phyloP scores from a whole-genome alignment of 2,113 vertebrate genomes.

The Hucho hucho region DNA sequence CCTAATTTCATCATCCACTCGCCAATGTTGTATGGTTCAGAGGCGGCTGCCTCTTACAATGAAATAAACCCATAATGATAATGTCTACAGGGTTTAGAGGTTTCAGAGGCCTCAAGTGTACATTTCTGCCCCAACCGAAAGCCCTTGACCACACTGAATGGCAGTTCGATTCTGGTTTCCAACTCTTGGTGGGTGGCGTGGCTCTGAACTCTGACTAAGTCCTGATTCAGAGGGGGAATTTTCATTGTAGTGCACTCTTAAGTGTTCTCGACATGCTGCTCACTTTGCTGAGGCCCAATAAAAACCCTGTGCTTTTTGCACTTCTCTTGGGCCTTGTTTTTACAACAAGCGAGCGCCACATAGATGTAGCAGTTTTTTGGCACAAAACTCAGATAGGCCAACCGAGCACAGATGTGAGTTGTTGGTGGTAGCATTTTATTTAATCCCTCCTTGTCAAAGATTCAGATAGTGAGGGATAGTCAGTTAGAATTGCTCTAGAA shows the following conservation, averaged over 20 bases:
- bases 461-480: constrained; percentile 30
- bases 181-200: constrained; percentile 52
- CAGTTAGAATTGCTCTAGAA: not conserved
- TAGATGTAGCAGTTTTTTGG: too few species aligned
- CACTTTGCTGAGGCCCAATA: constrained; percentile 35
- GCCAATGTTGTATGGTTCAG: too few species aligned
- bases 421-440: not conserved
- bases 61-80: constrained; percentile 36
- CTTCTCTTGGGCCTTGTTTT: constrained; percentile 26
- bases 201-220: constrained; percentile 21
- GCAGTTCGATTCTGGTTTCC: constrained; percentile 41
- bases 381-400: not conserved
- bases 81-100: constrained; percentile 37
- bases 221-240: constrained; percentile 39
- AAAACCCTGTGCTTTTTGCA: constrained; percentile 20
- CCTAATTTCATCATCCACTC: constrained; percentile 9
- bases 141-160: constrained; percentile 40
- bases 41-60: constrained; percentile 13
- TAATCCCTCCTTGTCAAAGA: constrained; percentile 22
- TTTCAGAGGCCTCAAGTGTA: constrained; percentile 38
- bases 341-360: constrained; percentile 20
- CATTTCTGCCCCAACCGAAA: constrained; percentile 46
- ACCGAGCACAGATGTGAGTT: constrained; percentile 40
- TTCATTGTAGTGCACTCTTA: constrained; percentile 39
- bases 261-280: constrained; percentile 30